Conservation (phyloP, 2,888 invertebrate species). For the Drosophila histrio region DNA sequence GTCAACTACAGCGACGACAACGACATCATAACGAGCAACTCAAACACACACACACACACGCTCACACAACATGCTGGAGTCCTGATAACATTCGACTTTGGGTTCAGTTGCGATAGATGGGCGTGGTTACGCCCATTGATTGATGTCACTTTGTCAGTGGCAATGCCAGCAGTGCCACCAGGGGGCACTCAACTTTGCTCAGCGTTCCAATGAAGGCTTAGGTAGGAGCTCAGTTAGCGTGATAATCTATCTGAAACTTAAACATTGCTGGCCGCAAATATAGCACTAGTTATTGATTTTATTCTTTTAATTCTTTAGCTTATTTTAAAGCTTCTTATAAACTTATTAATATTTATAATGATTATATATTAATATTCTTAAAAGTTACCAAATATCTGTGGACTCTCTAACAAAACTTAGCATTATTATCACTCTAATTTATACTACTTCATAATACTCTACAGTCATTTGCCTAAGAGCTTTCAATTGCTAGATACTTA, state of each 20-base stretch:
- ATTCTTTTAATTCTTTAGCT: too few relatives aligned
- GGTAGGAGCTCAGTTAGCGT: not conserved
- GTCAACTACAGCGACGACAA: constrained; percentile 26
- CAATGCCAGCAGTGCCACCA: constrained; percentile 37
- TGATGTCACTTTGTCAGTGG: constrained; percentile 71
- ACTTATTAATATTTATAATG: not conserved
- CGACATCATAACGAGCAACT: constrained; percentile 47
- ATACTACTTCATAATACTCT: too few relatives aligned
- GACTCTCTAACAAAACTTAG: too few relatives aligned
- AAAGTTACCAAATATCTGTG: too few relatives aligned
- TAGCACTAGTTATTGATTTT: not conserved
- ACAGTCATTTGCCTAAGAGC: too few relatives aligned
- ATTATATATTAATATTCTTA: too few relatives aligned
- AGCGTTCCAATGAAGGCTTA: constrained; percentile 33
- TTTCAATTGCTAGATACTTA: too few relatives aligned
- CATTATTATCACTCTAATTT: too few relatives aligned
- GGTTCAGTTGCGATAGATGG: constrained; percentile 12
- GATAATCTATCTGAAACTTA: not conserved
- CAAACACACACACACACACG: constrained; percentile 12
- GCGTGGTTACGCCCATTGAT: constrained; percentile 61
- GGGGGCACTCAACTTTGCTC: constrained; percentile 55
- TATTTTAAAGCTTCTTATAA: too few relatives aligned
- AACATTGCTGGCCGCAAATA: not conserved
- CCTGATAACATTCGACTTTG: constrained; percentile 61
- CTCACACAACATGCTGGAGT: constrained; percentile 48